Evolutionary conservation across 1,140 invertebrate genomes (phyloP).

Genomic region (Artemia franciscana): DNA sequence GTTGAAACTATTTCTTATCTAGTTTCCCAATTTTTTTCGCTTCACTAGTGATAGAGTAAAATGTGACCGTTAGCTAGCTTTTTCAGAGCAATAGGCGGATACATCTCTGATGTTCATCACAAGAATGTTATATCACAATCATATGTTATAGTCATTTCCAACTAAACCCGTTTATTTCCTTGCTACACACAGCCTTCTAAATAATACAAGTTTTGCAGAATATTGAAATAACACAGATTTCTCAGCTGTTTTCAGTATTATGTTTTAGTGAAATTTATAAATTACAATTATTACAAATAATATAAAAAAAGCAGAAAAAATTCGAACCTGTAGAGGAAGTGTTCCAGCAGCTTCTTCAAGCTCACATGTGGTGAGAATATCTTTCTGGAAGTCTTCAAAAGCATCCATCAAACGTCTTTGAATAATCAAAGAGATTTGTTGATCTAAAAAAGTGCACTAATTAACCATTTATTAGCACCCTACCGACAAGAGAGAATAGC

Average conservation of each 20-base stretch:
- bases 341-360: conserved; percentile 53
- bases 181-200: not conserved
- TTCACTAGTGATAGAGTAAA: no score
- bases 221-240: not conserved
- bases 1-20: no score
- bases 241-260: conserved; percentile 4
- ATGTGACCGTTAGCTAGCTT: no score
- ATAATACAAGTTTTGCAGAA: not conserved
- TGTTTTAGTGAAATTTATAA: not conserved
- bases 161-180: not conserved
- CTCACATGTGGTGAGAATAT: conserved; percentile 38
- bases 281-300: conserved; percentile 1
- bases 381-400: conserved; percentile 46
- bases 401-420: conserved; percentile 52
- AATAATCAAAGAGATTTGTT: conserved; percentile 64
- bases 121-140: no score
- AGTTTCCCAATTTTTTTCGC: no score
- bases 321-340: conserved; percentile 39
- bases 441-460: conserved; percentile 47
- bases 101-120: no score
- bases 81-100: no score
- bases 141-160: no score
- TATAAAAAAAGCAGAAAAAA: not conserved
- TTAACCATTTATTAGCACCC: no score
- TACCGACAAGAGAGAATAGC: no score